These are phyloP conservation scores for Chloroclysta siterata DNA, from an alignment of 2,888 invertebrate genomes.

Conservation along the genomic window DNA sequence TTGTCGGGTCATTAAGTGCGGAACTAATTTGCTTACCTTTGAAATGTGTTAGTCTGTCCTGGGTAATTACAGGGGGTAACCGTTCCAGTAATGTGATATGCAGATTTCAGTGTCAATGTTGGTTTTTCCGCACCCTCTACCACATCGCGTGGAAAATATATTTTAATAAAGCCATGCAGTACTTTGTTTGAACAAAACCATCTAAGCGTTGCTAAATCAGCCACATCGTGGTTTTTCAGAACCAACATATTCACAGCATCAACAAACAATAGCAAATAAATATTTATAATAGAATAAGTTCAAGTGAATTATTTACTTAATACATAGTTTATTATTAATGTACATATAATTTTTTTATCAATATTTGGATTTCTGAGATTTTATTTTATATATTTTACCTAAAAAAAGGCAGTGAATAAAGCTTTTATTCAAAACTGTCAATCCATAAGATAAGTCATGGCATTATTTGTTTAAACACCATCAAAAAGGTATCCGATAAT, in stretches of 20 bases:
- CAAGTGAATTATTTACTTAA: too few species aligned
- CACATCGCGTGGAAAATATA: slow-evolving; percentile 32
- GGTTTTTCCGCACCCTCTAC: slow-evolving; percentile 54
- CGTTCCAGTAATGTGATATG: slow-evolving; percentile 78
- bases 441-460: slow-evolving; percentile 8
- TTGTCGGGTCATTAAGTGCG: slow-evolving; percentile 84
- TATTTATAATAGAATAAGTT: too few species aligned
- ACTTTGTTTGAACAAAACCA: neutral
- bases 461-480: neutral
- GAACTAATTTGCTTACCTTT: slow-evolving; percentile 85
- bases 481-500: neutral
- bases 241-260: too few species aligned
- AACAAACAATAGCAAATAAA: too few species aligned
- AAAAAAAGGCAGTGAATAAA: too few species aligned
- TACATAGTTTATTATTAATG: too few species aligned
- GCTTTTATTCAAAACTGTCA: too few species aligned
- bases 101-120: slow-evolving; percentile 65
- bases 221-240: too few species aligned
- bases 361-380: too few species aligned
- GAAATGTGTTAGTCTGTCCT: slow-evolving; percentile 82
- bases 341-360: too few species aligned
- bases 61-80: slow-evolving; percentile 76
- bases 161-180: slow-evolving; percentile 29
- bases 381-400: too few species aligned
- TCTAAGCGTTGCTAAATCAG: neutral